Percentiles rank a stretch among this genome's conserved stretches.
Evolutionary conservation across 2,113 vertebrate genomes (phyloP).

Genomic region (Oenanthe melanoleuca): DNA sequence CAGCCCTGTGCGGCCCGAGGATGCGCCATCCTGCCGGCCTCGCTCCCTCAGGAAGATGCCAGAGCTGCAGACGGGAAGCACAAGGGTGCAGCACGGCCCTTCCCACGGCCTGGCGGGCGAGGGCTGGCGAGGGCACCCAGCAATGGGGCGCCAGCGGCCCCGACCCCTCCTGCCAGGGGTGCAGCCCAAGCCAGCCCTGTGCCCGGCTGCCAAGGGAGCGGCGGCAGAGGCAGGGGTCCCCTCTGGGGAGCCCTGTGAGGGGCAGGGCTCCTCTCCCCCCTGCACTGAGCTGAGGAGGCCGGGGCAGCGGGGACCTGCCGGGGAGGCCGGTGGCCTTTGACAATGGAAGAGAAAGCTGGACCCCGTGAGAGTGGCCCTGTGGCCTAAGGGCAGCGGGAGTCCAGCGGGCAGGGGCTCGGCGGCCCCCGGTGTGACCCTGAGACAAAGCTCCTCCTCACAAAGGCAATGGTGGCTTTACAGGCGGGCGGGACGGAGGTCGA

Average conservation of each 20-base stretch:
- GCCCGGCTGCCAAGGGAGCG: not conserved
- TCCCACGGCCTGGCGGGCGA: not conserved
- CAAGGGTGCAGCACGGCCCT: constrained; percentile 2
- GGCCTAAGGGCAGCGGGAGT: constrained; percentile 64
- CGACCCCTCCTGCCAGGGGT: not conserved
- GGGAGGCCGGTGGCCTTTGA: constrained; percentile 24
- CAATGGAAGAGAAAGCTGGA: constrained; percentile 71
- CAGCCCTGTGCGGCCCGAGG: not conserved
- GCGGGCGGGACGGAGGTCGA: constrained; percentile 44
- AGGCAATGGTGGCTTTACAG: constrained; percentile 77
- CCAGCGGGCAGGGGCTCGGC: constrained; percentile 59
- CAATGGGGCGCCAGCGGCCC: not conserved
- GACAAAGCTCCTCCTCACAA: constrained; percentile 75
- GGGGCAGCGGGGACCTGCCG: not conserved
- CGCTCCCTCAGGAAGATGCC: constrained; percentile 32
- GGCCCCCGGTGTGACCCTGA: constrained; percentile 68
- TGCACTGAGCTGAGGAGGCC: not conserved
- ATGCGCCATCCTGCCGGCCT: not conserved
- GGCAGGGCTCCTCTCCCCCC: not conserved
- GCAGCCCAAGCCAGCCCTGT: not conserved
- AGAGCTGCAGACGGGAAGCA: constrained; percentile 54
- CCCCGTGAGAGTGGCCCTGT: constrained; percentile 61
- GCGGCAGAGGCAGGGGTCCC: not conserved
- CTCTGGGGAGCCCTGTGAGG: not conserved
- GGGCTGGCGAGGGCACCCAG: not conserved